Evolutionary conservation across 64 coral and sea anemone genomes (phyloP).

Genomic region (Montipora cactus): DNA sequence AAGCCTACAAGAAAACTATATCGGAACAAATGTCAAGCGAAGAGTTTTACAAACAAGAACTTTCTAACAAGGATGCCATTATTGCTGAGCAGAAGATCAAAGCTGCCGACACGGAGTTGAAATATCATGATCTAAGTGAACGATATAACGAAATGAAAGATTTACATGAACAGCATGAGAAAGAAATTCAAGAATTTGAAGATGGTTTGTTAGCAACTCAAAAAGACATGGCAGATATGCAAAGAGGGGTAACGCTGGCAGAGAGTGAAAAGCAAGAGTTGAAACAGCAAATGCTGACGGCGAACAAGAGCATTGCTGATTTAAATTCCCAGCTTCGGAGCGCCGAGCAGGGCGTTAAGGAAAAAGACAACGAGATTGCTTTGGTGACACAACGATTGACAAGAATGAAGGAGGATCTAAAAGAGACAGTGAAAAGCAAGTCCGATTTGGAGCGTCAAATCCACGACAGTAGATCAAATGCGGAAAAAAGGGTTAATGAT

Average conservation of each 20-base stretch:
- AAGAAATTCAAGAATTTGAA: constrained; percentile 30
- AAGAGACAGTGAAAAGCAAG: background rate
- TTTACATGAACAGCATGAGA: background rate
- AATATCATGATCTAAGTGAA: constrained; percentile 38
- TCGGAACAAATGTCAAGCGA: background rate
- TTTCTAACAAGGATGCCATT: background rate
- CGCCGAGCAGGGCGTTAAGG: constrained; percentile 9
- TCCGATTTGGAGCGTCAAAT: background rate
- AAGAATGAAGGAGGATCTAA: constrained; percentile 34
- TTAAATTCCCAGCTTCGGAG: background rate
- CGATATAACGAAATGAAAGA: background rate
- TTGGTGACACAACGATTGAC: constrained; percentile 1
- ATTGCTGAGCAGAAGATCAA: constrained; percentile 38
- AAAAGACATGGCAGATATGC: constrained; percentile 41
- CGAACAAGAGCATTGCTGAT: constrained; percentile 27
- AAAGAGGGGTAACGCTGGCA: background rate
- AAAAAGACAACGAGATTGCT: constrained; percentile 20
- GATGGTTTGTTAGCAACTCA: constrained; percentile 28
- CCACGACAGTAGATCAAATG: constrained; percentile 16
- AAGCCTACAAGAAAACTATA: background rate
- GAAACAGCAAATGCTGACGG: background rate
- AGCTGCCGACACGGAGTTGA: constrained; percentile 25
- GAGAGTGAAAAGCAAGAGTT: constrained; percentile 19
- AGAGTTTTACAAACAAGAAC: background rate
- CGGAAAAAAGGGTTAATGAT: background rate